These are phyloP conservation scores for Philonicus albiceps DNA, from an alignment of 2,888 invertebrate genomes.

Conservation along the genomic window DNA sequence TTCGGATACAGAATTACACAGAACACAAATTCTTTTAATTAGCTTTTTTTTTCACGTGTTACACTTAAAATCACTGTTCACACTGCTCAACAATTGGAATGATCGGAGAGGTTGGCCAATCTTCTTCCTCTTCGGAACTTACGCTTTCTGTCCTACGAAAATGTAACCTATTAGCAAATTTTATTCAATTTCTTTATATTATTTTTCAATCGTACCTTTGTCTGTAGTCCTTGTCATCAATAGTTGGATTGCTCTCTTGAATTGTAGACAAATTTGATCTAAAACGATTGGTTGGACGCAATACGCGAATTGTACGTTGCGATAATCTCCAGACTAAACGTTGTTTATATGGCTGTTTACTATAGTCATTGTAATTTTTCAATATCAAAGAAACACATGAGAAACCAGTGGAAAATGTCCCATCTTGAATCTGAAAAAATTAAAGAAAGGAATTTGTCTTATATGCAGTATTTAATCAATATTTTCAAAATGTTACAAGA, in stretches of 20 bases:
- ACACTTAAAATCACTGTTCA: slow-evolving; percentile 19
- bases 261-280: slow-evolving; percentile 78
- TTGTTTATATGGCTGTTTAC: slow-evolving; percentile 74
- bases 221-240: slow-evolving; percentile 59
- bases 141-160: slow-evolving; percentile 69
- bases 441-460: slow-evolving; percentile 38
- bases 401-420: slow-evolving; percentile 70
- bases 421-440: slow-evolving; percentile 71
- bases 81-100: slow-evolving; percentile 67
- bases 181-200: neutral
- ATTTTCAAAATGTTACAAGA: too few species aligned
- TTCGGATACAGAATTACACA: neutral
- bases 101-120: slow-evolving; percentile 72
- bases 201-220: slow-evolving; percentile 56
- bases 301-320: slow-evolving; percentile 72
- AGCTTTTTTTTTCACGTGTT: slow-evolving; percentile 12
- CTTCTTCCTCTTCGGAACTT: slow-evolving; percentile 67
- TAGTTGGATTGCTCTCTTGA: slow-evolving; percentile 69
- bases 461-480: too few species aligned
- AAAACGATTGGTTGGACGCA: slow-evolving; percentile 78
- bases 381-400: slow-evolving; percentile 71
- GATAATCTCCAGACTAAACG: slow-evolving; percentile 80
- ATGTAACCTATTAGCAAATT: slow-evolving; percentile 27
- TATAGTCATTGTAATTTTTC: slow-evolving; percentile 75
- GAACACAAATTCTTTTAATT: neutral